Percentiles rank a stretch among this genome's conserved stretches.
These are phyloP conservation scores for Simalia tracyae DNA, from an alignment of 2,797 vertebrate genomes.

Conservation along the genomic window DNA sequence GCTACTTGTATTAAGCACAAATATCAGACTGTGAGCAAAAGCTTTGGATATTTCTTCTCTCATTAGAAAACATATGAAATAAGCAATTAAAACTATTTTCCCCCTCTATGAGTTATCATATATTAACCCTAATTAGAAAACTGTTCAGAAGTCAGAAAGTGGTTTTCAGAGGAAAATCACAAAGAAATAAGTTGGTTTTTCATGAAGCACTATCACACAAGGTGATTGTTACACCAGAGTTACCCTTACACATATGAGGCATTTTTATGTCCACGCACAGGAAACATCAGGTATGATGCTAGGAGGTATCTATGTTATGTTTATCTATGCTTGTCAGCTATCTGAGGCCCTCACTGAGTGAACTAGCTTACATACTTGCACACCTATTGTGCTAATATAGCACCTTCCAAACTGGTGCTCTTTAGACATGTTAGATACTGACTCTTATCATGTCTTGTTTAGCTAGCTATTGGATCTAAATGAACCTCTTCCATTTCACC, in stretches of 20 bases:
- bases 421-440: background rate
- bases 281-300: background rate
- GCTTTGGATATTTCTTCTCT: conserved; percentile 88
- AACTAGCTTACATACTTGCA: background rate
- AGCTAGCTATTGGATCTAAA: background rate
- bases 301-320: background rate
- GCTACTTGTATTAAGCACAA: conserved; percentile 79
- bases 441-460: background rate
- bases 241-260: conserved; percentile 36
- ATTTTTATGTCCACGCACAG: background rate
- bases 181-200: conserved; percentile 47
- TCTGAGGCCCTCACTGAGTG: background rate
- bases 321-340: background rate
- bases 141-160: conserved; percentile 90
- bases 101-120: conserved; percentile 84
- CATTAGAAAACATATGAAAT: conserved; percentile 90
- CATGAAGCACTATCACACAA: conserved; percentile 20
- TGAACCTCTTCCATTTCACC: background rate
- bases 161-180: conserved; percentile 75
- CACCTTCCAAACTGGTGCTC: background rate
- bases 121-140: conserved; percentile 91
- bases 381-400: background rate
- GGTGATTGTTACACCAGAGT: background rate
- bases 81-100: conserved; percentile 92
- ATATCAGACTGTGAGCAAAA: conserved; percentile 87